Evolutionary conservation across 2,113 vertebrate species (phyloP).

Genomic region (Myanophis thanlyinensis): DNA sequence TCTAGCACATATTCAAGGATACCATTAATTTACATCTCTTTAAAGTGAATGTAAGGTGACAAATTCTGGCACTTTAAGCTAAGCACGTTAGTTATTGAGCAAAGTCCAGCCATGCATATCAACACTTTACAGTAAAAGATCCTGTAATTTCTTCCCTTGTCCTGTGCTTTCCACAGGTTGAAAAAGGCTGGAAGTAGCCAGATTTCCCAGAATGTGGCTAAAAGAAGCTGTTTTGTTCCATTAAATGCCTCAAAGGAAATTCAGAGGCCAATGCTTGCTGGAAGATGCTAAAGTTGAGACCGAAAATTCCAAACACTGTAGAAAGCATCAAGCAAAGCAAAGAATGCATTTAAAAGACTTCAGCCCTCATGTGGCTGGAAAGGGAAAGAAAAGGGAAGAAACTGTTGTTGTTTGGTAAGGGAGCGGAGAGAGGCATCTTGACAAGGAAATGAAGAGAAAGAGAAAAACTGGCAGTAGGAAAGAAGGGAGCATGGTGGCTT

Average conservation of each 20-base stretch:
- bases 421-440: not conserved
- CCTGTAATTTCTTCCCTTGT: slow-evolving; percentile 42
- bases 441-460: not conserved
- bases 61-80: slow-evolving; percentile 5
- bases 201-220: slow-evolving; percentile 41
- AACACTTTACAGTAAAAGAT: slow-evolving; percentile 38
- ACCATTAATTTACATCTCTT: slow-evolving; percentile 23
- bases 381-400: not conserved
- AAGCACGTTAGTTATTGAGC: not conserved
- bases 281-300: slow-evolving; percentile 42
- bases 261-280: slow-evolving; percentile 19
- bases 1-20: slow-evolving; percentile 11
- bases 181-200: slow-evolving; percentile 39
- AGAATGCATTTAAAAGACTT: slow-evolving; percentile 1
- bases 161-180: slow-evolving; percentile 33
- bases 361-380: slow-evolving; percentile 52
- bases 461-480: slow-evolving; percentile 26
- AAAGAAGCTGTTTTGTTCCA: slow-evolving; percentile 54
- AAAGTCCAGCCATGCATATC: slow-evolving; percentile 43
- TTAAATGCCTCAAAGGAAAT: slow-evolving; percentile 41
- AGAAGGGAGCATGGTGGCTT: slow-evolving; percentile 19
- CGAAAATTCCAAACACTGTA: slow-evolving; percentile 39
- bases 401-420: slow-evolving; percentile 30
- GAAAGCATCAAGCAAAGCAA: accelerated
- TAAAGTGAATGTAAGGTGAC: not conserved